Evolutionary conservation across 2,888 invertebrate species (phyloP), one percentile per base, ranked within the genome.

Genomic region (Synanthedon andrenaeformis): DNA sequence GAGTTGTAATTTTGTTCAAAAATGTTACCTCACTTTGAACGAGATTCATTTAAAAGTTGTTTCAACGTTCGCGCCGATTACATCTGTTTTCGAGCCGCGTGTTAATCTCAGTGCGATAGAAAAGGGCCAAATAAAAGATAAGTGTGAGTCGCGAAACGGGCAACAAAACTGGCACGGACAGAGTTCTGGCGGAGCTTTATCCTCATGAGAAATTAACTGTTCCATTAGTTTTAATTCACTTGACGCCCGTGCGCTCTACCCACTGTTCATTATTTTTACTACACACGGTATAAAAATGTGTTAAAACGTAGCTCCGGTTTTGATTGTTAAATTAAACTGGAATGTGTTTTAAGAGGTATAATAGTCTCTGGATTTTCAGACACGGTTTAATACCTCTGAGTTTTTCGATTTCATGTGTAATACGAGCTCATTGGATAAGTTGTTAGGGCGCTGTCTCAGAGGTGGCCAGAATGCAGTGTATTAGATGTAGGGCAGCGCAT

Each of bases 171-270:
- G 67, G 71, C 23, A 17, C 49, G 49, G 35, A 72, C 68, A 67
- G 73, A 74, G 72, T 70, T 72, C 64, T 35, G 62, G 57, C 67
- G 64, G 62, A 74, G 76, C 72, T 78, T 77, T 80, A 83, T 82
- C 73, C 86, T 85, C 86, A 79, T 81, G 85, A 86, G 86, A 86
- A 86, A 86, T 86, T 85, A 85, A 82, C 77, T 72, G 81, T 79
- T 83, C 85, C 85, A 86, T 86, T 86, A 86, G 83, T 86, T 86
- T 86, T 85, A 85, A 86, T 85, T 85, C 82, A 82, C 82, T 78
- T 72, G 76, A 70, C 76, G 70, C 71, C 70, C 74, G 69, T 69
- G 35, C 35, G 35, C 35, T 35, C 10, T 35, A 35, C 6, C 64
- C 56, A 66, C 64, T 69, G 69, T 80, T 79, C 79, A 80, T 84